Evolutionary conservation across 2,888 invertebrate species (phyloP), one percentile per base, ranked within the genome.

Genomic region (Tipula helvola): DNA sequence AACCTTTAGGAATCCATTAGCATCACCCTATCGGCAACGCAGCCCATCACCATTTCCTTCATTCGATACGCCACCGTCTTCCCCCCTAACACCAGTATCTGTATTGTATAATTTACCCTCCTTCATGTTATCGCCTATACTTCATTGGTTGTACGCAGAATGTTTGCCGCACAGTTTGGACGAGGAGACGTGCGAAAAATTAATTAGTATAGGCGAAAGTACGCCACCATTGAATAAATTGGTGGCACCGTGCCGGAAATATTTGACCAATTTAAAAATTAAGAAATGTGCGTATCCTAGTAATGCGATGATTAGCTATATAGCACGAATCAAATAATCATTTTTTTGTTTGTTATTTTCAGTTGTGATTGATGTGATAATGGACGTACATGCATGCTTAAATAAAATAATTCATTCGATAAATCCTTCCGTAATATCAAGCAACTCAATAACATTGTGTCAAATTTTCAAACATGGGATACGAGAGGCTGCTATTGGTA

Each of bases 131-230:
- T 92, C 92, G 86, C 93, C 94, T 8, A 92, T 94, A 36, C 90
- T 95, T 36, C 93, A 95, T 90, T 95, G 93, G 91, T 90, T 95
- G 41, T 95, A 95, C 89, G 92, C 94, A 0, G 94, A 95, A 89
- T 94, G 94, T 88, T 90, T 95, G 88, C 94, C 95, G 44, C 90
- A 92, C 28, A 93, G 93, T 87, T 90, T 95, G 88, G 92, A 93
- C 13, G 94, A 94, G 89, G 92, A 92, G 39, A 93, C 93, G 7
- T 94, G 94, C 36, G 91, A 92, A 87, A 92, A 93, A 88, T 93
- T 94, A 87, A 92, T 94, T 36, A 90, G 91, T 87, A 91, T 91
- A 83, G 91, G 93, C 28, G 92, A 93, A 84, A 92, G 92, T 12
- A 93, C 94, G 89, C 92, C 93, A 2, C 93, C 93, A 86, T 92